Evolutionary conservation across 2,888 invertebrate species (phyloP).

Genomic region (Spilarctia lutea): DNA sequence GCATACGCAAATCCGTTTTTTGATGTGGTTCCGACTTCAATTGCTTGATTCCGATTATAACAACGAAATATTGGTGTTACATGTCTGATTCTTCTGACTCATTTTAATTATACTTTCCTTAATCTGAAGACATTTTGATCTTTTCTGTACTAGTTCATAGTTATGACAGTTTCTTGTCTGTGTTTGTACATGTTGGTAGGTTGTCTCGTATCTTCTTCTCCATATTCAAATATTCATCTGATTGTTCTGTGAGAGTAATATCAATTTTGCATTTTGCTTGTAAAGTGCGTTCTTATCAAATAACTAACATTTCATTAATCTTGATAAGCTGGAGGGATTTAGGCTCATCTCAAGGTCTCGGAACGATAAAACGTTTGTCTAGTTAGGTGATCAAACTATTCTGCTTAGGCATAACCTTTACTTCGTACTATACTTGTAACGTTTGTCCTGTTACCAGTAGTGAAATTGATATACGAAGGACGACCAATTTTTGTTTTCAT

Average conservation of each 20-base stretch:
- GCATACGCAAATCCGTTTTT: slow-evolving; percentile 26
- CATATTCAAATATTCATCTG: slow-evolving; percentile 6
- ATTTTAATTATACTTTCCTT: slow-evolving; percentile 21
- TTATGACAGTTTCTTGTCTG: neutral
- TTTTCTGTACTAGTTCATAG: neutral
- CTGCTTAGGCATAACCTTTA: slow-evolving; percentile 30
- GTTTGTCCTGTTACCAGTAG: slow-evolving; percentile 21
- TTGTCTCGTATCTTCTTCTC: neutral
- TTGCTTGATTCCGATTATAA: slow-evolving; percentile 22
- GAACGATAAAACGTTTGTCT: slow-evolving; percentile 69
- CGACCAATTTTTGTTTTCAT: neutral
- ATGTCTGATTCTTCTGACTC: slow-evolving; percentile 18
- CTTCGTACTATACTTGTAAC: slow-evolving; percentile 21
- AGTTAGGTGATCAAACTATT: slow-evolving; percentile 44
- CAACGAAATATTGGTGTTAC: slow-evolving; percentile 28
- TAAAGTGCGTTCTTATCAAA: slow-evolving; percentile 48
- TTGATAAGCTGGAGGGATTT: slow-evolving; percentile 74
- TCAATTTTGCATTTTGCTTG: slow-evolving; percentile 39
- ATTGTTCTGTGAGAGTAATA: slow-evolving; percentile 4
- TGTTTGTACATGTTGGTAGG: neutral
- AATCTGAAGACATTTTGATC: neutral
- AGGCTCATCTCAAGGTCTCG: slow-evolving; percentile 73
- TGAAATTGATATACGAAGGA: slow-evolving; percentile 6
- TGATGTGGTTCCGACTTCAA: slow-evolving; percentile 27
- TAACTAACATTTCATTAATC: slow-evolving; percentile 69